Base-by-base conservation (phyloP, 2,113 vertebrate species). In the Pterocles gutturalis region DNA sequence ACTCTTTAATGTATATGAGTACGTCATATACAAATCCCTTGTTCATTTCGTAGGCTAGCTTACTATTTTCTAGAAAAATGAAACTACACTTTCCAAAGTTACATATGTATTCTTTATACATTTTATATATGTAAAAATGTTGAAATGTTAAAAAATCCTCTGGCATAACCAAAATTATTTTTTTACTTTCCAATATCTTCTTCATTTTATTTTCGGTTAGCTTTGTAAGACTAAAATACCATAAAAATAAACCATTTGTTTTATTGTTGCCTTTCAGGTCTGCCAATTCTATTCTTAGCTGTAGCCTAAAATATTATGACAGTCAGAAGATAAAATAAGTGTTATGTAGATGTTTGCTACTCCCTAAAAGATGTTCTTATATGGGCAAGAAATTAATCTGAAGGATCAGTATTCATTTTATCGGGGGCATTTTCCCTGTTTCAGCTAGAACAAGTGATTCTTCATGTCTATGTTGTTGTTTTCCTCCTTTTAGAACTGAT, bases 271-370 rank as follows among this genome's bases (percentile, higher is more conserved):
- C 62, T 76, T 81, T 92, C 73, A 88, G 29, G 22, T 51, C 71
- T 88, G 79, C 71, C 62, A 89, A 16, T 61, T 90, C 67, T 83
- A 43, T 90, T 92, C 61, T 83, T 86, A 92, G 67, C 67, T 83
- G 34, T 73, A 86, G 73, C 64, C 58, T 58, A 10, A 90, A 92
- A 58, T 83, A 83, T 36, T 83, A 46, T 57, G 43, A 83, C 4
- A 65, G 25, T 43, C 48, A 67, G 54, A 43, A 86, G 62, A 65
- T 31, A 64, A 90, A 95, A 51, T 33, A 80, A 62, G n/a, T 62
- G 31, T 61, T 90, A 38, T 5, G 25, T 83, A 60, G 45, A 45
- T 65, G n/a, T 22, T 83, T 79, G 55, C 49, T 83, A 46, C 11
- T 12, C 36, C 53, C 43, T 84, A 62, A 71, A 87, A 84, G 7